phyloP scores from a whole-genome alignment of 2,113 vertebrate species.

The Cavia porcellus region DNA sequence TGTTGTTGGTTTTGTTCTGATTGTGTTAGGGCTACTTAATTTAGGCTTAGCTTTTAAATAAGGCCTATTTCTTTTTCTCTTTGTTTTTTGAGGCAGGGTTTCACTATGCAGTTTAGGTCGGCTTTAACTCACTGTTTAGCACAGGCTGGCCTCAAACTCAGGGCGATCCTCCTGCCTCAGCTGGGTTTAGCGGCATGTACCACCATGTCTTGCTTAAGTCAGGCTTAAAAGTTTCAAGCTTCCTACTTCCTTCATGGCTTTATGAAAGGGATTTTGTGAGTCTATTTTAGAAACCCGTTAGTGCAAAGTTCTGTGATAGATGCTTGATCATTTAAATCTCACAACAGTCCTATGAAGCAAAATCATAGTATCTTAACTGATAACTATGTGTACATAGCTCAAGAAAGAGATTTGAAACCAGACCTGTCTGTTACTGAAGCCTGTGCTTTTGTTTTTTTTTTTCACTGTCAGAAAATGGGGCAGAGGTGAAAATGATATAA shows the following conservation, averaged over 20 bases:
- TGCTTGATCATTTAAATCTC: not conserved
- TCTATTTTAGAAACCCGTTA: not conserved
- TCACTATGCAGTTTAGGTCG: not conserved
- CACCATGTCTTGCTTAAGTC: not conserved
- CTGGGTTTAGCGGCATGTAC: not conserved
- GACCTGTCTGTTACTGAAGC: not conserved
- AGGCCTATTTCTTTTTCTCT: not conserved
- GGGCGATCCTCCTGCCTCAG: not conserved
- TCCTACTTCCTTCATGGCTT: not conserved
- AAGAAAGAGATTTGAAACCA: not conserved
- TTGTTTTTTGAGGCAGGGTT: not conserved
- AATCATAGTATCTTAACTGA: not conserved
- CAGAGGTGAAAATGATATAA: not conserved
- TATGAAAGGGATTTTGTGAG: not conserved
- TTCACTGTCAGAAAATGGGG: not conserved
- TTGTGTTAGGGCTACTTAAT: not conserved
- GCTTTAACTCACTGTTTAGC: not conserved
- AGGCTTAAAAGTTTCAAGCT: not conserved
- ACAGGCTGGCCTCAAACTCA: not conserved
- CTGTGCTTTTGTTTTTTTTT: not conserved
- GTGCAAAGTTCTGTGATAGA: not conserved
- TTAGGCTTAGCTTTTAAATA: not conserved
- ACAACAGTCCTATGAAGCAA: not conserved
- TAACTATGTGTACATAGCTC: not conserved
- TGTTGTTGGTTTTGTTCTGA: not conserved